Base-by-base conservation (phyloP, 2,797 vertebrate genomes). In the Sarcophilus harrisii region DNA sequence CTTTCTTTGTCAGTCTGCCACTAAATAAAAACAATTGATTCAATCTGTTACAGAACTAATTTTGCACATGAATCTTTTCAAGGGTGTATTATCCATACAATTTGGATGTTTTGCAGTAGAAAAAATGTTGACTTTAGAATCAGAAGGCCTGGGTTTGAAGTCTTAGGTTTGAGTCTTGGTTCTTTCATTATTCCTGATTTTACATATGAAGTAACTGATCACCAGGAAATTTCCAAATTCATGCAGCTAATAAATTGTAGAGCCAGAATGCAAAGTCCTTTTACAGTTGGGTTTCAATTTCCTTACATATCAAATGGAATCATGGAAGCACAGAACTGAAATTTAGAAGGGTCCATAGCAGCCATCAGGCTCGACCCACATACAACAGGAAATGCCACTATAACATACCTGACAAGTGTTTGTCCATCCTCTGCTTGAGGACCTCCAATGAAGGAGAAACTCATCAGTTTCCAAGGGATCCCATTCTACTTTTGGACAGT, bases 1-100 rank as follows among this genome's bases (percentile, higher is more conserved):
- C 93, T 90, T 81, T 96, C 58, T 55, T 57, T 1, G 60, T 59
- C 93, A 94, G 90, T 62, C 91, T 95, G 90, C 73, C 94, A 90
- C 66, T 81, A 45, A 81, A 52, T 58, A 55, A 91, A 95, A 95
- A 96, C 92, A 73, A 30, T 91, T 12, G 62, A 60, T 87, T 24
- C 38, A 87, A 87, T 52, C 94, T 73, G n/a, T 81, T 52, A n/a
- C 66, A 49, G 73, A 5, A 10, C 45, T 87, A 27, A 49, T 87
- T 87, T 87, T 87, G 24, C 38, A 49, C 38, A 87, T 87, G 38
- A 28, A 87, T 87, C 38, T 87, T 87, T 49, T 87, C 73, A 87
- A 87, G 38, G 49, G 24, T 27, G 38, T 49, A 81, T 24, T 45
- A 45, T 81, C n/a, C 18, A 81, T 24, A 81, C 3, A 24, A 38